Conservation (phyloP, 2,113 vertebrate genomes). For the Corvus cornix region DNA sequence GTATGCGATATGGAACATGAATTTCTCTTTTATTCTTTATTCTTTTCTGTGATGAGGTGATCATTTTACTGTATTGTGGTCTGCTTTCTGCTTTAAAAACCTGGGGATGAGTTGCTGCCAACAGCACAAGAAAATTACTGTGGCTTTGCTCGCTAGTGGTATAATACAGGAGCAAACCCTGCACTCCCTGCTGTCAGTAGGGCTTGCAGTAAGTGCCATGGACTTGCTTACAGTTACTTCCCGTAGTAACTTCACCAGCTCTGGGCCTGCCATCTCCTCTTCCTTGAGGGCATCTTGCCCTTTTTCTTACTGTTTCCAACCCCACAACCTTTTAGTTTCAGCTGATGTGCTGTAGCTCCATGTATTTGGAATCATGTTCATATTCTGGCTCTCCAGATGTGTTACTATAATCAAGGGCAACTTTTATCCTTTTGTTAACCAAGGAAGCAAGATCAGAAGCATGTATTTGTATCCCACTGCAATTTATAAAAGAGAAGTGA, state of each 20-base stretch:
- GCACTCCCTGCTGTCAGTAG: not conserved
- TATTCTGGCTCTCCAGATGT: not conserved
- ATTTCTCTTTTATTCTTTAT: not conserved
- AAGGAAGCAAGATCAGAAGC: not conserved
- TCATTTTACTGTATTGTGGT: not conserved
- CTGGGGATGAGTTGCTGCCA: not conserved
- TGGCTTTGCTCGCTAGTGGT: not conserved
- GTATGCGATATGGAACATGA: not conserved
- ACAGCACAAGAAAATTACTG: not conserved
- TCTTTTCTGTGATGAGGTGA: not conserved
- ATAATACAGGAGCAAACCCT: not conserved
- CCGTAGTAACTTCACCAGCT: not conserved
- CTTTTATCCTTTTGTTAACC: not conserved
- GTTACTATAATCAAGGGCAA: not conserved
- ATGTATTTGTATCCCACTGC: not conserved
- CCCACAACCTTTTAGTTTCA: not conserved
- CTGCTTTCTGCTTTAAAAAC: not conserved
- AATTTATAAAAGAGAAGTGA: not conserved
- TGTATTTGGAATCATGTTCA: not conserved
- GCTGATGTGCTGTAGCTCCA: not conserved
- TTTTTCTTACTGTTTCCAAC: not conserved
- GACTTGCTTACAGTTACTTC: not conserved
- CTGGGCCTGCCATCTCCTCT: not conserved
- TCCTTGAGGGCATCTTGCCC: not conserved
- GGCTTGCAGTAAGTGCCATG: not conserved